Evolutionary conservation across 2,888 invertebrate genomes (phyloP).

Genomic region (Cryptocephalus primarius): DNA sequence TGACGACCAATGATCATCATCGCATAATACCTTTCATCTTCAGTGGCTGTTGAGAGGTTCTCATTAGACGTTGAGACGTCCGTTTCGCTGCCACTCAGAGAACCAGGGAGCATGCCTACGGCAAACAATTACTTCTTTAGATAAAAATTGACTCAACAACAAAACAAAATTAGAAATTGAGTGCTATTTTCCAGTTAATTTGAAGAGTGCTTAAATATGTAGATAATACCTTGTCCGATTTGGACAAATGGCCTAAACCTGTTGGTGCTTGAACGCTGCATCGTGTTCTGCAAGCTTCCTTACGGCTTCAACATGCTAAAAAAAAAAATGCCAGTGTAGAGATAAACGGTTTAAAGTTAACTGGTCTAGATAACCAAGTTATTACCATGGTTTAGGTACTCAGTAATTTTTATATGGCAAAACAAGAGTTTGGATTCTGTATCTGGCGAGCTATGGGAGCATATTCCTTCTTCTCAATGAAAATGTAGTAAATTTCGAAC

Average conservation of each 20-base stretch:
- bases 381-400: too few species aligned
- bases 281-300: conserved; percentile 1
- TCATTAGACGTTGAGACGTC: conserved; percentile 86
- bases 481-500: too few species aligned
- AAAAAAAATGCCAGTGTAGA: conserved; percentile 14
- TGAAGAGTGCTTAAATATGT: not conserved
- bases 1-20: conserved; percentile 58
- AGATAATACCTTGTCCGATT: conserved; percentile 21
- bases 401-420: too few species aligned
- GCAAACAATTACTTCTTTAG: not conserved
- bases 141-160: too few species aligned
- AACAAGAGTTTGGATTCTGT: too few species aligned
- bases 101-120: conserved; percentile 51
- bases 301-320: not conserved
- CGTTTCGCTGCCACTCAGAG: conserved; percentile 75
- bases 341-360: not conserved
- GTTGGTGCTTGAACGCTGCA: conserved; percentile 27
- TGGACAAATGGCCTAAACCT: conserved; percentile 25
- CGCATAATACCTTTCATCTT: conserved; percentile 60
- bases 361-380: too few species aligned
- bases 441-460: too few species aligned
- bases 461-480: too few species aligned
- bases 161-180: not conserved
- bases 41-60: conserved; percentile 53
- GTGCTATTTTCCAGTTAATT: not conserved